Conservation (phyloP, 2,797 vertebrate species). For the Syngnathus rostellatus region DNA sequence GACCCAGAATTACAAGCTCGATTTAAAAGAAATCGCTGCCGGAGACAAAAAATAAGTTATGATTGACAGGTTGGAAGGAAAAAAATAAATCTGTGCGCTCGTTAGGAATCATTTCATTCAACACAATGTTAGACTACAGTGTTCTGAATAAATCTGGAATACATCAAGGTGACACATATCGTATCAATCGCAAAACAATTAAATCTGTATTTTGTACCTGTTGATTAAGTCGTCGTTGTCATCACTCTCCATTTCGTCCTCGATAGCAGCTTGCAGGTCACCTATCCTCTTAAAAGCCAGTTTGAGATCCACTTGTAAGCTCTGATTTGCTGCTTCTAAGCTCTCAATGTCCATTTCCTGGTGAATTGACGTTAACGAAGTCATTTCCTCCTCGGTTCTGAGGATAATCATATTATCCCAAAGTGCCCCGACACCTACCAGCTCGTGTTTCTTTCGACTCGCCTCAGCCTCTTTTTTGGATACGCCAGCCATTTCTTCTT, state of each 20-base stretch:
- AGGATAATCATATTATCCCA: background rate
- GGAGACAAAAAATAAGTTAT: constrained; percentile 11
- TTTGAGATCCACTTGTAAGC: constrained; percentile 93
- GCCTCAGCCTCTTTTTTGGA: constrained; percentile 92
- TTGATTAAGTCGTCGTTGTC: constrained; percentile 95
- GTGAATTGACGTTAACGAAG: constrained; percentile 39
- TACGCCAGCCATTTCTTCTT: constrained; percentile 92
- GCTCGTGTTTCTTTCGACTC: constrained; percentile 93
- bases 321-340: constrained; percentile 95
- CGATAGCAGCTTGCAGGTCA: constrained; percentile 94
- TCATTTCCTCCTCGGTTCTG: background rate
- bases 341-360: constrained; percentile 96
- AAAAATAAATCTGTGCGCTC: background rate
- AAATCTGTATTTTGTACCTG: constrained; percentile 66
- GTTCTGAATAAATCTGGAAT: background rate
- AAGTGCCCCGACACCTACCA: constrained; percentile 65
- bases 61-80: constrained; percentile 39
- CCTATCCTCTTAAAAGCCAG: constrained; percentile 97
- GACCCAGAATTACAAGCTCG: background rate
- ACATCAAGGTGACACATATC: background rate
- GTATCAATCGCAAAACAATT: too few relatives aligned
- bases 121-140: background rate
- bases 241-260: constrained; percentile 98
- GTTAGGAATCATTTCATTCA: constrained; percentile 14
- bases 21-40: background rate